Conservation (phyloP, 2,888 invertebrate species). For the Orthosia gracilis region DNA sequence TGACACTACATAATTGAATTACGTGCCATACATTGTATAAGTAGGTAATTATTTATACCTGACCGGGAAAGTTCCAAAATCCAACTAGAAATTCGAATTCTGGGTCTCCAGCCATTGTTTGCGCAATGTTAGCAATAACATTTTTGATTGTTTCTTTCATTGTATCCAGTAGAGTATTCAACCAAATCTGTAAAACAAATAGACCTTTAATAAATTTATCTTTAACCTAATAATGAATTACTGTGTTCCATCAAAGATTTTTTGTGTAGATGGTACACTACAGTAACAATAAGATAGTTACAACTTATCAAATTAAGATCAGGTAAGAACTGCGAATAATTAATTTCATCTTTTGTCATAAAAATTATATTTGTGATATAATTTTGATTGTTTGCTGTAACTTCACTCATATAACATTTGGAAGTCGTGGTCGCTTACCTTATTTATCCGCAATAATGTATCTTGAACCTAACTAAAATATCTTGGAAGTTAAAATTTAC, state of each 20-base stretch:
- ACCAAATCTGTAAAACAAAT: constrained; percentile 91
- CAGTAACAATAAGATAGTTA: not conserved
- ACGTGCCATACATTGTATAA: not conserved
- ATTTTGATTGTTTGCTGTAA: too few relatives aligned
- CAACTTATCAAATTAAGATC: not conserved
- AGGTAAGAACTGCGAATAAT: not conserved
- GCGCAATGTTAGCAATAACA: constrained; percentile 93
- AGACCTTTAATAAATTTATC: not conserved
- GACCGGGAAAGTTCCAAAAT: constrained; percentile 94
- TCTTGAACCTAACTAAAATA: not conserved
- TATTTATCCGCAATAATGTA: too few relatives aligned
- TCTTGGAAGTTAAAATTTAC: constrained; percentile 64
- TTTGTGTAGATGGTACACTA: too few relatives aligned
- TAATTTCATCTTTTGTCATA: too few relatives aligned
- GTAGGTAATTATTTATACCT: constrained; percentile 88
- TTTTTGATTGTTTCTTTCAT: constrained; percentile 95
- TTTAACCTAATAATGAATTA: not conserved
- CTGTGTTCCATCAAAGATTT: not conserved
- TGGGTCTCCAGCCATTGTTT: constrained; percentile 92
- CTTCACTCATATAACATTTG: too few relatives aligned
- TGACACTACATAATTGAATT: not conserved
- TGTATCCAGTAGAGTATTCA: constrained; percentile 93
- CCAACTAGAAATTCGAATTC: constrained; percentile 95
- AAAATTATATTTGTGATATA: too few relatives aligned
- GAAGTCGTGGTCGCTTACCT: too few relatives aligned